Percentiles rank a stretch among this genome's conserved stretches.
Conservation (phyloP, 2,888 invertebrate species). For the Ectobius pallidus region DNA sequence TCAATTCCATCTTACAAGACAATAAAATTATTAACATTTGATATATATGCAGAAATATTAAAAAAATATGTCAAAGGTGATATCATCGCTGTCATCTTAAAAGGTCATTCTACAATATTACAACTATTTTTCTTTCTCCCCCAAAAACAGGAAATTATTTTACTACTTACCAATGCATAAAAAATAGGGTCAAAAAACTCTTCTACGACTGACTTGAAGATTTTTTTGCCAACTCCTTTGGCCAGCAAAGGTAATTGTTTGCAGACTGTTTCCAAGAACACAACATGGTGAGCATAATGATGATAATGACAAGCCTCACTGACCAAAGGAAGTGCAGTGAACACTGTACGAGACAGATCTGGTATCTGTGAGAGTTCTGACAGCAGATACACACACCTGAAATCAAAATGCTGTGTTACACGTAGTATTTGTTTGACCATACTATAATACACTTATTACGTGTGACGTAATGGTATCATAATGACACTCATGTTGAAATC, state of each 20-base stretch:
- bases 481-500: too few relatives aligned
- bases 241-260: constrained; percentile 58
- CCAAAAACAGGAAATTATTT: too few relatives aligned
- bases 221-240: constrained; percentile 57
- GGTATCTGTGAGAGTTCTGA: constrained; percentile 55
- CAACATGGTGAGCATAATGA: constrained; percentile 59
- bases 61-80: too few relatives aligned
- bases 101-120: too few relatives aligned
- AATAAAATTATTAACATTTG: too few relatives aligned
- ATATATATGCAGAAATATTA: too few relatives aligned
- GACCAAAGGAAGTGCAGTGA: constrained; percentile 53
- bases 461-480: too few relatives aligned
- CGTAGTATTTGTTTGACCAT: too few relatives aligned
- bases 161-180: constrained; percentile 56
- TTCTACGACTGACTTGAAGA: constrained; percentile 58
- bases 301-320: constrained; percentile 53
- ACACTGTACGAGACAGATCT: constrained; percentile 49
- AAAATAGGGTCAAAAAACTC: constrained; percentile 58
- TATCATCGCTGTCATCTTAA: too few relatives aligned
- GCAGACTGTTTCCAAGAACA: constrained; percentile 58
- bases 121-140: too few relatives aligned
- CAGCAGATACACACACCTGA: constrained; percentile 56
- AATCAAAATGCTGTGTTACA: constrained; percentile 28
- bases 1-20: too few relatives aligned
- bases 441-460: too few relatives aligned